Evolutionary conservation across 2,113 vertebrate genomes (phyloP), one percentile per base, ranked within the genome.

Genomic region (Ptilorrhoa leucosticta): DNA sequence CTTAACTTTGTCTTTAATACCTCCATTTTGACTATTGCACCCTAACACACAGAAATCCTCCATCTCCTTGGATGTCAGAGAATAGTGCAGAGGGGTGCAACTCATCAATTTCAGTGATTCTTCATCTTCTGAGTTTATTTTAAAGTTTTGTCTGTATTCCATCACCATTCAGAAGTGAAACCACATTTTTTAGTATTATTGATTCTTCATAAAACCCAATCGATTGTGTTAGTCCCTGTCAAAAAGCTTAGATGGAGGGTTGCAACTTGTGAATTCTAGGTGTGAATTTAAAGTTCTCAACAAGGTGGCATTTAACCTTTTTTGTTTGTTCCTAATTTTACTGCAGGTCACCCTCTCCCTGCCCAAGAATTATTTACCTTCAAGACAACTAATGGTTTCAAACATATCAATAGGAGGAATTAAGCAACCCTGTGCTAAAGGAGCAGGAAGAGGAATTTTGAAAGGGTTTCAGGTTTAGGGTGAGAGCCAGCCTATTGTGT

Each of bases 401-500:
- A 73, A 72, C 19, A n/a, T 85, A 66, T 31, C 54, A 87, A 18
- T 53, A 87, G 47, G 40, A 91, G 20, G 39, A 83, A 56, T 94
- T 89, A 80, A 93, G 77, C 30, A 77, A 18, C 3, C 12, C 9
- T 35, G 23, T 56, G 18, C 40, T 11, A 50, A 77, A 79, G 37
- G 33, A 86, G 21, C 3, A 42, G 26, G 7, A 48, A 14, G 5
- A 72, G 26, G 45, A 83, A 75, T 77, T 87, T 47, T 78, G 30
- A 87, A 93, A 91, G 57, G 5, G 14, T 93, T 97, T 96, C 76
- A 91, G 37, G 17, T 83, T 86, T 89, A 88, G 56, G 28, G 42
- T 68, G 44, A 78, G 56, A 81, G 15, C 11, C 44, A 73, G 37
- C 61, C 64, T 94, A 51, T 56, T 33, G 15, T 65, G 30, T 83